These are phyloP conservation scores for Zaprionus nigranus DNA, from an alignment of 1,140 invertebrate genomes.

Conservation along the genomic window DNA sequence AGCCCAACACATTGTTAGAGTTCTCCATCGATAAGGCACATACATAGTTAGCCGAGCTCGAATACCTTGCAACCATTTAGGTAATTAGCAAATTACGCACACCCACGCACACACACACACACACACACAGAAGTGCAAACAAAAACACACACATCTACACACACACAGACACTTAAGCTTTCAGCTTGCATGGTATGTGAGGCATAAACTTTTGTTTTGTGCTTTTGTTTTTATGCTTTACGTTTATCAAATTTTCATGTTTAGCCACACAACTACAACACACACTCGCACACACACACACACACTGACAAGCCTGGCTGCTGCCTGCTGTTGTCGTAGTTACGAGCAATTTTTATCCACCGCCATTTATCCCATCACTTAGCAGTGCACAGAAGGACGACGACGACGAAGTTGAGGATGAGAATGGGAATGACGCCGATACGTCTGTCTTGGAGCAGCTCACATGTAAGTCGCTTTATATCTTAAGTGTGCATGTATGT, in stretches of 20 bases:
- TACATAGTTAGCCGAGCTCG: constrained; percentile 14
- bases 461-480: constrained; percentile 11
- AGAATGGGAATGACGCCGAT: constrained; percentile 46
- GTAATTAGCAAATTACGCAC: constrained; percentile 78
- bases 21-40: constrained; percentile 26
- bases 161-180: constrained; percentile 11
- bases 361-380: constrained; percentile 81
- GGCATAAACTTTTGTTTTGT: constrained; percentile 62
- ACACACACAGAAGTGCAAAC: constrained; percentile 34
- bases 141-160: no score
- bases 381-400: constrained; percentile 51
- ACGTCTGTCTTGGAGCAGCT: constrained; percentile 32
- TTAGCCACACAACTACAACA: constrained; percentile 40
- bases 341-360: constrained; percentile 79
- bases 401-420: constrained; percentile 40
- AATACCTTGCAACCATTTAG: constrained; percentile 64
- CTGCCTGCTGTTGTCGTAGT: constrained; percentile 58
- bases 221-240: constrained; percentile 55
- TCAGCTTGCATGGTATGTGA: constrained; percentile 26
- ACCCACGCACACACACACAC: constrained; percentile 36
- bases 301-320: not conserved
- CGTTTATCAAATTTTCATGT: constrained; percentile 82
- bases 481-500: constrained; percentile 20
- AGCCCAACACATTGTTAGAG: constrained; percentile 39
- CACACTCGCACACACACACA: not conserved